These are phyloP conservation scores for Drosophila murphyi DNA, from an alignment of 1,140 invertebrate genomes.

Conservation along the genomic window DNA sequence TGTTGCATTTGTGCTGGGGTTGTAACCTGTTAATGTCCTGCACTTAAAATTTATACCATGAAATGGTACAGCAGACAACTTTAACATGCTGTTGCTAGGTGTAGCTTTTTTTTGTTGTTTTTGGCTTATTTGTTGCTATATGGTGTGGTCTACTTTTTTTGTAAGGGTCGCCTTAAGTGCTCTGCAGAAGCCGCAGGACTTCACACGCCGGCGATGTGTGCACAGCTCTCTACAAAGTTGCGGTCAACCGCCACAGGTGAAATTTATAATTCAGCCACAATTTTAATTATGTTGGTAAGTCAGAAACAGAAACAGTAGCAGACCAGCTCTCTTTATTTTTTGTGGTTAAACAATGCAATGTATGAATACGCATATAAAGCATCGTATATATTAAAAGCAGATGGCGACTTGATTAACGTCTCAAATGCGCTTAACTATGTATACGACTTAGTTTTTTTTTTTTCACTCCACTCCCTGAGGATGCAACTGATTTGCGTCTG, in stretches of 20 bases:
- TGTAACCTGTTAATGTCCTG: slow-evolving; percentile 74
- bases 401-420: slow-evolving; percentile 23
- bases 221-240: slow-evolving; percentile 47
- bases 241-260: slow-evolving; percentile 73
- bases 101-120: slow-evolving; percentile 1
- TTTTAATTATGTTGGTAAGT: slow-evolving; percentile 77
- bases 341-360: slow-evolving; percentile 44
- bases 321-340: slow-evolving; percentile 1
- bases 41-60: slow-evolving; percentile 78
- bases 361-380: slow-evolving; percentile 18
- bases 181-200: slow-evolving; percentile 59
- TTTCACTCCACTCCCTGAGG: neutral
- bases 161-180: slow-evolving; percentile 55
- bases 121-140: slow-evolving; percentile 24
- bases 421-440: slow-evolving; percentile 28
- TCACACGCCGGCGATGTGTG: slow-evolving; percentile 54
- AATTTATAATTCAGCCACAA: slow-evolving; percentile 77
- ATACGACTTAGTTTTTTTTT: neutral
- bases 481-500: neutral
- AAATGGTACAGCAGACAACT: slow-evolving; percentile 69
- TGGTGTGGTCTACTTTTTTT: slow-evolving; percentile 15
- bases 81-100: slow-evolving; percentile 50
- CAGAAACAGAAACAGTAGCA: slow-evolving; percentile 9
- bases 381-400: neutral
- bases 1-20: slow-evolving; percentile 15